Conservation (phyloP, 2,888 invertebrate genomes). For the Agrochola lota region DNA sequence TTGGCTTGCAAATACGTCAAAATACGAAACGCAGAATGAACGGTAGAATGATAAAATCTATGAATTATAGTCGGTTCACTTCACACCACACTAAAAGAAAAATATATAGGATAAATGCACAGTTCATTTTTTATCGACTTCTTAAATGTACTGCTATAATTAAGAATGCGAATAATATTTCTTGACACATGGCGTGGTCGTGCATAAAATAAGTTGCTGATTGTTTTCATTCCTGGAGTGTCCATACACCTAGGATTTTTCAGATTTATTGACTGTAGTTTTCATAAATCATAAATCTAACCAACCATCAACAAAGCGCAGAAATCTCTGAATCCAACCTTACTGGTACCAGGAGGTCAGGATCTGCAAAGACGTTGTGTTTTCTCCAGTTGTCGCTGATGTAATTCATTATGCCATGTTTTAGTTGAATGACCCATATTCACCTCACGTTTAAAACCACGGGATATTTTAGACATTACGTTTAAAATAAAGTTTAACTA, state of each 20-base stretch:
- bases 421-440: background rate
- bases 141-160: background rate
- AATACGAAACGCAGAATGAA: background rate
- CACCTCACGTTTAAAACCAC: too few species aligned
- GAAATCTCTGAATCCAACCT: background rate
- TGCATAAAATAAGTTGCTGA: background rate
- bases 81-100: background rate
- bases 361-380: background rate
- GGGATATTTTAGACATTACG: background rate
- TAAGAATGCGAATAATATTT: background rate
- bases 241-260: background rate
- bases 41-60: conserved; percentile 24
- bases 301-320: background rate
- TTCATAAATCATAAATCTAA: background rate
- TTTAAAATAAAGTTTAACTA: background rate
- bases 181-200: background rate
- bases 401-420: too few species aligned
- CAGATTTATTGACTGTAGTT: background rate
- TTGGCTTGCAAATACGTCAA: conserved; percentile 21
- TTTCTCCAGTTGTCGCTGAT: background rate
- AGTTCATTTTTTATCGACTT: background rate
- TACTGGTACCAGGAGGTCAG: conserved; percentile 4
- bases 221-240: background rate
- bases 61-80: background rate
- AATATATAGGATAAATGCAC: background rate